Evolutionary conservation across 1,140 invertebrate genomes (phyloP).

Genomic region (Ips nitidus): DNA sequence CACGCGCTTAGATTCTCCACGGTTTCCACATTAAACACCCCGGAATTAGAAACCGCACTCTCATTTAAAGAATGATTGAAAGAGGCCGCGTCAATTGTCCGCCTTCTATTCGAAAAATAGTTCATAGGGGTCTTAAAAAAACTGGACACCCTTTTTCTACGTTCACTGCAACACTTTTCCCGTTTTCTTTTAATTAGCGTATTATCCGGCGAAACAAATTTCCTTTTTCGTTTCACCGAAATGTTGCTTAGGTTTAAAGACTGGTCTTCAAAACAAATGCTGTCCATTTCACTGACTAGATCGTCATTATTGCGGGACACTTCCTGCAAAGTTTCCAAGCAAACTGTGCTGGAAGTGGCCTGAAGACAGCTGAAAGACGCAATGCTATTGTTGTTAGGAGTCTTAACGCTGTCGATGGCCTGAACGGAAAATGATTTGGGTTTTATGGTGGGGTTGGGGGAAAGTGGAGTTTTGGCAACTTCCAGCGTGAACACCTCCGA

Average conservation of each 20-base stretch:
- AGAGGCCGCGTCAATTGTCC: conserved; percentile 45
- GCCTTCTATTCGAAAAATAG: conserved; percentile 48
- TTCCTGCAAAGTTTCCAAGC: conserved; percentile 44
- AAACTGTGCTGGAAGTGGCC: conserved; percentile 25
- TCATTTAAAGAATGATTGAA: conserved; percentile 45
- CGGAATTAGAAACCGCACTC: conserved; percentile 48
- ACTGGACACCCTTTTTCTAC: conserved; percentile 44
- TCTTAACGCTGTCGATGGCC: conserved; percentile 26
- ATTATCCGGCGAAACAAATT: conserved; percentile 42
- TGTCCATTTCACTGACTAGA: conserved; percentile 34
- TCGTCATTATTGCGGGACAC: conserved; percentile 40
- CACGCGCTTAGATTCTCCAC: conserved; percentile 44
- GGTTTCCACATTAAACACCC: conserved; percentile 47
- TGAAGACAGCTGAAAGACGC: conserved; percentile 20
- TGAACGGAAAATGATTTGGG: conserved; percentile 31
- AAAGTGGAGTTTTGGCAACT: conserved; percentile 43
- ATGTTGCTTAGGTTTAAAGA: conserved; percentile 29
- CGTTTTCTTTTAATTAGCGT: conserved; percentile 43
- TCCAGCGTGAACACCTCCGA: conserved; percentile 46
- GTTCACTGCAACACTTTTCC: conserved; percentile 48
- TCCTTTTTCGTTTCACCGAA: conserved; percentile 44
- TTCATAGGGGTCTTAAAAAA: conserved; percentile 50
- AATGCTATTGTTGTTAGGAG: conserved; percentile 32
- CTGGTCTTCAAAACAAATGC: conserved; percentile 39
- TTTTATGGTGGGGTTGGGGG: conserved; percentile 35